Evolutionary conservation across 2,797 vertebrate species (phyloP).

Genomic region (Premnoplex brunnescens): DNA sequence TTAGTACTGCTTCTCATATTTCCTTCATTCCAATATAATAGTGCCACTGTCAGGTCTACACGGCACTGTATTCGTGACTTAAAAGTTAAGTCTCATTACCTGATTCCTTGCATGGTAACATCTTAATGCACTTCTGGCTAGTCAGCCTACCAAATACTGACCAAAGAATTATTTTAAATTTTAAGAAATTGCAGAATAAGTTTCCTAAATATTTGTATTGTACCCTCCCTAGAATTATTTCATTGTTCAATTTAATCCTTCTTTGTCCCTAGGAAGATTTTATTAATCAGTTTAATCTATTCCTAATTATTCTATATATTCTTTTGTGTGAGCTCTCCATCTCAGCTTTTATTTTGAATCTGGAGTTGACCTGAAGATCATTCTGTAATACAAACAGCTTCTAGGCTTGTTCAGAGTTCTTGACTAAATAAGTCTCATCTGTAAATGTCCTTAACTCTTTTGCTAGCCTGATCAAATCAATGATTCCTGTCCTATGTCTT

Average conservation of each 20-base stretch:
- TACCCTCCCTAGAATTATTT: not conserved
- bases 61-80: not conserved
- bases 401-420: not conserved
- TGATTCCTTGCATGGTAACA: not conserved
- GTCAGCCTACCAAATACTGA: not conserved
- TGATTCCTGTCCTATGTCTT: not conserved
- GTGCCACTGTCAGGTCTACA: not conserved
- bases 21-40: not conserved
- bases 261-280: not conserved
- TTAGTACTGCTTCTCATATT: not conserved
- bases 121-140: not conserved
- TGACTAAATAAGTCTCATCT: not conserved
- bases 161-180: not conserved
- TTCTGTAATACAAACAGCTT: not conserved
- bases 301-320: not conserved
- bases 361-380: not conserved
- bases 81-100: not conserved
- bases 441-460: not conserved
- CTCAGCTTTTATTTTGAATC: constrained; percentile 15
- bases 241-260: not conserved
- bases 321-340: not conserved
- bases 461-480: not conserved
- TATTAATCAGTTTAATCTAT: not conserved
- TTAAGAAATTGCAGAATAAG: not conserved
- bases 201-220: not conserved